A percentile compares a stretch with the other conserved stretches of the same genome.
These are phyloP conservation scores for Scaptomyza montana DNA, from an alignment of 1,140 invertebrate species.

Conservation along the genomic window DNA sequence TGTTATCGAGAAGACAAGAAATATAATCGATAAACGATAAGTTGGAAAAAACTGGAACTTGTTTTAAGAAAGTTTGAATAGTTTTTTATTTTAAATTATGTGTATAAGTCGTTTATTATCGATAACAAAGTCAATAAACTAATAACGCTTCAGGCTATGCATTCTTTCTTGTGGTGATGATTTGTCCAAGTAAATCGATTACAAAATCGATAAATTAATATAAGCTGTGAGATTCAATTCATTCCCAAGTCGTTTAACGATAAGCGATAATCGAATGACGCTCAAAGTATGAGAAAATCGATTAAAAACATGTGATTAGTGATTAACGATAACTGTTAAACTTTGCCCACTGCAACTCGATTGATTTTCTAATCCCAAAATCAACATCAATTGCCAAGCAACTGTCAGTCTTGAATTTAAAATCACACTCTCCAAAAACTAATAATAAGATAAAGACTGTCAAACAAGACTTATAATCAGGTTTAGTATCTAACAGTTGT, in stretches of 20 bases:
- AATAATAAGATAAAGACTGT: constrained; percentile 10
- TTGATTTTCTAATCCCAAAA: constrained; percentile 28
- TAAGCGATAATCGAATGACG: neutral
- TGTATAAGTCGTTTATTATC: too few species aligned
- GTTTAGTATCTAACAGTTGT: constrained; percentile 27
- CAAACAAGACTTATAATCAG: constrained; percentile 13
- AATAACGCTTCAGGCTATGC: too few species aligned
- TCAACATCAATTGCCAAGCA: constrained; percentile 10
- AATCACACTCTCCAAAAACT: neutral
- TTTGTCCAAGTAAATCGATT: too few species aligned
- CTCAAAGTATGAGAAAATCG: neutral
- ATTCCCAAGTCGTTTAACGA: neutral
- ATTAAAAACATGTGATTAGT: neutral
- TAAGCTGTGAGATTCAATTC: neutral
- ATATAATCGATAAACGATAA: constrained; percentile 8
- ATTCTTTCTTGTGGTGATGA: too few species aligned
- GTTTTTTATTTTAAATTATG: too few species aligned
- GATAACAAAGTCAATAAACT: too few species aligned
- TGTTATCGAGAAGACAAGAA: constrained; percentile 60
- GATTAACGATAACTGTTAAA: neutral
- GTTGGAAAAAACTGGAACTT: too few species aligned
- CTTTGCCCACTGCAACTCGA: constrained; percentile 3
- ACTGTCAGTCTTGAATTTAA: constrained; percentile 23
- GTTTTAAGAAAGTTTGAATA: too few species aligned
- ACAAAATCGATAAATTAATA: neutral